These are phyloP conservation scores for Mormyrus iriodes DNA, from an alignment of 2,113 vertebrate genomes.

Conservation along the genomic window DNA sequence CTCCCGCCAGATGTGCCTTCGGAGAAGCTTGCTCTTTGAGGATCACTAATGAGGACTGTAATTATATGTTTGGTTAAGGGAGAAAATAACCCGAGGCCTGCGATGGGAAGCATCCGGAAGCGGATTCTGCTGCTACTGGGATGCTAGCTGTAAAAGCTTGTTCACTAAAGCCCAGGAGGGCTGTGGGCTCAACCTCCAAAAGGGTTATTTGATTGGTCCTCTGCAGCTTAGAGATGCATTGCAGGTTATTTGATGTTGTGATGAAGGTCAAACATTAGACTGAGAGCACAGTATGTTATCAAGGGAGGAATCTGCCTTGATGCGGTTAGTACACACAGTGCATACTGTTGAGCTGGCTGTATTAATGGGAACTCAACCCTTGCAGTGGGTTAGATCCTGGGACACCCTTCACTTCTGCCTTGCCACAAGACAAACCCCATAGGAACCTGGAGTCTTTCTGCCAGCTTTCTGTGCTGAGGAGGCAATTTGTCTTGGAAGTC, in stretches of 20 bases:
- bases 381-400: neutral
- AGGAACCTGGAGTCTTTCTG: neutral
- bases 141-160: neutral
- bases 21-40: neutral
- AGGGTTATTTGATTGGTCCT: neutral
- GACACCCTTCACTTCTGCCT: neutral
- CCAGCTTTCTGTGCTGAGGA: neutral
- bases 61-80: neutral
- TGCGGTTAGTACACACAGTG: neutral
- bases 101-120: neutral
- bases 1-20: neutral
- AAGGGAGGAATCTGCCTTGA: neutral
- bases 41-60: neutral
- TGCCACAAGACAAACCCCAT: neutral
- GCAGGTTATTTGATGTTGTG: neutral
- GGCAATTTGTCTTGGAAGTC: neutral
- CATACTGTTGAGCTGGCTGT: neutral
- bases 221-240: neutral
- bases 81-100: neutral
- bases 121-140: neutral
- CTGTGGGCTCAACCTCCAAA: neutral
- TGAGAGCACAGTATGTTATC: neutral
- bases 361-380: neutral
- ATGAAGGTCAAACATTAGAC: neutral
- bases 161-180: neutral